Conservation (phyloP, 2,888 invertebrate genomes). For the Pammene fasciana region DNA sequence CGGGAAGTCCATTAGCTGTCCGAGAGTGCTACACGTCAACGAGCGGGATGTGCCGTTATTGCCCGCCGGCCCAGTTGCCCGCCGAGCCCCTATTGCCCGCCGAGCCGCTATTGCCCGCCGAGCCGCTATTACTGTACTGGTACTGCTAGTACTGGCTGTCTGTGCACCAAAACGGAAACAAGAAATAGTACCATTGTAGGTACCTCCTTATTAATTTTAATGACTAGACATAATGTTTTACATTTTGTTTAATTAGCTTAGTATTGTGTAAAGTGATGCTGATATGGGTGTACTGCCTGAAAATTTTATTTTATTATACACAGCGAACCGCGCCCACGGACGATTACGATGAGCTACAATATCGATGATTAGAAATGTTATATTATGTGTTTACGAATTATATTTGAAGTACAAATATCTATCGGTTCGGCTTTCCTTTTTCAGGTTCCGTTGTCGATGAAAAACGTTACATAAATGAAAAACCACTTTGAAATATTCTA, state of each 20-base stretch:
- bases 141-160: too few relatives aligned
- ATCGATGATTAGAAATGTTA: constrained; percentile 13
- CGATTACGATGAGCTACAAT: constrained; percentile 10
- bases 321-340: neutral
- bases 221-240: too few relatives aligned
- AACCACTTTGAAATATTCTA: too few relatives aligned
- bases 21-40: constrained; percentile 26
- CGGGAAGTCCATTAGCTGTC: constrained; percentile 4
- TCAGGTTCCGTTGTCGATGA: neutral
- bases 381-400: neutral
- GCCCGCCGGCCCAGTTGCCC: neutral
- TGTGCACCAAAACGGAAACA: too few relatives aligned
- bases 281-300: too few relatives aligned
- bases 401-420: neutral
- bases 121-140: too few relatives aligned
- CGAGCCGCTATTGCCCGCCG: neutral
- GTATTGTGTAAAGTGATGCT: too few relatives aligned
- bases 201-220: too few relatives aligned
- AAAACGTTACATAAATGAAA: neutral
- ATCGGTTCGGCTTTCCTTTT: neutral
- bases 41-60: constrained; percentile 20
- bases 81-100: neutral
- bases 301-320: too few relatives aligned
- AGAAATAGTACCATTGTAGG: too few relatives aligned
- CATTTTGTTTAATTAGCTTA: too few relatives aligned